A percentile compares a stretch with the other conserved stretches of the same genome.
Evolutionary conservation across 2,888 invertebrate genomes (phyloP).

Genomic region (Limnephilus auricula): DNA sequence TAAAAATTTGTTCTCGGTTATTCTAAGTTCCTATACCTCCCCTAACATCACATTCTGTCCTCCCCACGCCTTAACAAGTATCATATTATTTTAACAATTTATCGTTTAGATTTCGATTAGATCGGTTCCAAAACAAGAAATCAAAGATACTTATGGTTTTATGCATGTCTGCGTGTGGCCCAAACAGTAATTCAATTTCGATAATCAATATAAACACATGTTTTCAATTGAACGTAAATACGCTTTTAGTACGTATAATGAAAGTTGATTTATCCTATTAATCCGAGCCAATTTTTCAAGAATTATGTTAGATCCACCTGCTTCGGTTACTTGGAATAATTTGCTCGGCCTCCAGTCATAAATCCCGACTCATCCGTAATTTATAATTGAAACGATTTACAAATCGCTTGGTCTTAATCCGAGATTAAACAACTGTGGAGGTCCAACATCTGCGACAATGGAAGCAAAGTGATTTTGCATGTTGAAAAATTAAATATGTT

Average conservation of each 20-base stretch:
- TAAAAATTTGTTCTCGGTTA: not conserved
- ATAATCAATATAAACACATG: not conserved
- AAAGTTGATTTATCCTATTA: constrained; percentile 40
- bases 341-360: constrained; percentile 42
- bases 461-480: not conserved
- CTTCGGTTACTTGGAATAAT: constrained; percentile 37
- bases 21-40: not conserved
- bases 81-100: not conserved
- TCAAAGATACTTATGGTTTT: not conserved
- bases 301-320: constrained; percentile 29
- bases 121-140: not conserved
- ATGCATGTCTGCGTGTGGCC: not conserved
- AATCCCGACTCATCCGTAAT: constrained; percentile 29
- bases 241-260: constrained; percentile 28
- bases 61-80: not conserved
- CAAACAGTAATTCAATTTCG: not conserved
- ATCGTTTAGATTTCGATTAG: not conserved
- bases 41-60: not conserved
- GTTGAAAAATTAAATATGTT: too few relatives aligned
- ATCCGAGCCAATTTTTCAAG: constrained; percentile 39
- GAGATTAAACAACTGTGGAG: not conserved
- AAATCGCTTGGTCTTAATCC: constrained; percentile 29
- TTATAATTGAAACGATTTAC: constrained; percentile 45
- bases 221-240: constrained; percentile 2
- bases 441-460: not conserved